These are phyloP conservation scores for Nannoperca obscura DNA, from an alignment of 2,797 vertebrate species.

Conservation along the genomic window DNA sequence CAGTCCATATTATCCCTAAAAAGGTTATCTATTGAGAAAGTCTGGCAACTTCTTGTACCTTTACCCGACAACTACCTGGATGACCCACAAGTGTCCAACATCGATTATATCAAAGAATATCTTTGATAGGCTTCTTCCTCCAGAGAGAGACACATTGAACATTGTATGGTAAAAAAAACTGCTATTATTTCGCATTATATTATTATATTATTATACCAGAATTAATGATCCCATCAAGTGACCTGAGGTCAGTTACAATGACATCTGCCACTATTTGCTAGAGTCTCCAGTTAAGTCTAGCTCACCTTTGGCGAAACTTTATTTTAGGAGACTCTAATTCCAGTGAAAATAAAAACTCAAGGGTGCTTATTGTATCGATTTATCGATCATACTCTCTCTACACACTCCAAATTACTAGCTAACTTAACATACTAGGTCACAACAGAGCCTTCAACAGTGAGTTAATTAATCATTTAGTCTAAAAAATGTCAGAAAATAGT, in stretches of 20 bases:
- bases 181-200: background rate
- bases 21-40: slow-evolving; percentile 13
- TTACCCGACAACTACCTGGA: background rate
- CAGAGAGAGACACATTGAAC: background rate
- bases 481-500: background rate
- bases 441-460: background rate
- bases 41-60: background rate
- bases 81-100: background rate
- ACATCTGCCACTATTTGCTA: background rate
- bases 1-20: slow-evolving; percentile 6
- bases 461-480: background rate
- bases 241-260: slow-evolving; percentile 1
- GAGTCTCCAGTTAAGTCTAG: background rate
- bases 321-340: background rate
- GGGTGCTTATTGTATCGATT: background rate
- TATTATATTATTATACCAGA: background rate
- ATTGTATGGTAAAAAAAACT: background rate
- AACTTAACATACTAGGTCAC: no score
- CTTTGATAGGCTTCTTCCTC: background rate
- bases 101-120: slow-evolving; percentile 5
- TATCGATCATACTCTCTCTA: background rate
- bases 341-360: background rate
- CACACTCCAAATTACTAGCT: background rate
- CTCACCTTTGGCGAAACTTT: slow-evolving; percentile 5
- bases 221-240: slow-evolving; percentile 15